Evolutionary conservation across 37 sponge, comb jelly and placozoan species (phyloP).

Genomic region (Bolinopsis microptera): DNA sequence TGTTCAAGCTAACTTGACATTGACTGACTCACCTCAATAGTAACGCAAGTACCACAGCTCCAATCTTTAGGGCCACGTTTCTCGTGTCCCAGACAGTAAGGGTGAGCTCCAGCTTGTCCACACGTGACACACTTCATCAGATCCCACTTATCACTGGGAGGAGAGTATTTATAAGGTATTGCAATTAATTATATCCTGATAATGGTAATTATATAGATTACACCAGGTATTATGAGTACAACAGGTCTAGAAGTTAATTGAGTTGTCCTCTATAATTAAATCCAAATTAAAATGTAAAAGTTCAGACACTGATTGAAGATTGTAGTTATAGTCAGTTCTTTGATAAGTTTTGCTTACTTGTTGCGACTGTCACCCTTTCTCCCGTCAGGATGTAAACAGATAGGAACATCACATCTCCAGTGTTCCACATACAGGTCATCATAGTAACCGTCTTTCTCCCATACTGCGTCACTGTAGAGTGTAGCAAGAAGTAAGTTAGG

Average conservation of each 20-base stretch:
- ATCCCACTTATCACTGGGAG: conserved; percentile 47
- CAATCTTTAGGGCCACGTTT: conserved; percentile 1
- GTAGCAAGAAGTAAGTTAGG: not conserved
- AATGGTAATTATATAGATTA: too few species aligned
- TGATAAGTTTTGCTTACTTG: too few species aligned
- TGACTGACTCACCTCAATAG: conserved; percentile 44
- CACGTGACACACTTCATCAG: conserved; percentile 40
- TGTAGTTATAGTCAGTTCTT: too few species aligned
- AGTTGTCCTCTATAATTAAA: too few species aligned
- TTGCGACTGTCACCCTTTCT: conserved; percentile 33
- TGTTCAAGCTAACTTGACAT: too few species aligned
- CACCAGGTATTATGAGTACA: too few species aligned
- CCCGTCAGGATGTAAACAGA: conserved; percentile 6
- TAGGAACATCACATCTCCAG: conserved; percentile 58
- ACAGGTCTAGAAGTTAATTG: too few species aligned
- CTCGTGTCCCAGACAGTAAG: conserved; percentile 7
- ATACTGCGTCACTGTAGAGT: conserved; percentile 8
- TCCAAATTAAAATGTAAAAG: too few species aligned
- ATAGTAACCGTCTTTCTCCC: conserved; percentile 59
- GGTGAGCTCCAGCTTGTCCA: conserved; percentile 58
- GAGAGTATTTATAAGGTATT: not conserved
- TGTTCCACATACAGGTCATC: conserved; percentile 54
- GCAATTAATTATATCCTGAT: not conserved
- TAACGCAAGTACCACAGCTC: conserved; percentile 16
- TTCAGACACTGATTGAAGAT: too few species aligned